Evolutionary conservation across 2,888 invertebrate genomes (phyloP).

Genomic region (Muschampia plurimacula): DNA sequence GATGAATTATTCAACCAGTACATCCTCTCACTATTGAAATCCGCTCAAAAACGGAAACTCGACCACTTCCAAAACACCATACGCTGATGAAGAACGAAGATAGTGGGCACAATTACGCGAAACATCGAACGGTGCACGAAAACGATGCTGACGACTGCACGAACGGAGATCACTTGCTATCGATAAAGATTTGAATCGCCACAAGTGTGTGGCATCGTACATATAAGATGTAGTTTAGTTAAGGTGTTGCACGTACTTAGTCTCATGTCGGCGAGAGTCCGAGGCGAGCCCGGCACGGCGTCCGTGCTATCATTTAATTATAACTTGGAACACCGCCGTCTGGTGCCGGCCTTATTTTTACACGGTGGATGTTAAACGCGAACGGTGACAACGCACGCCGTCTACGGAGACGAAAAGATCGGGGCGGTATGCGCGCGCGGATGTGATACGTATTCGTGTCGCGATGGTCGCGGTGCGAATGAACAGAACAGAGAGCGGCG

Average conservation of each 20-base stretch:
- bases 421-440: constrained; percentile 49
- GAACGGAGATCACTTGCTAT: background rate
- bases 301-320: constrained; percentile 83
- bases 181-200: constrained; percentile 14
- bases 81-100: constrained; percentile 33
- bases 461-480: constrained; percentile 69
- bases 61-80: constrained; percentile 50
- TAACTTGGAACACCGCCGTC: constrained; percentile 79
- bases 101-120: constrained; percentile 37
- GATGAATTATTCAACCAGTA: constrained; percentile 63
- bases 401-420: constrained; percentile 57
- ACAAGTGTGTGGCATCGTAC: constrained; percentile 52
- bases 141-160: background rate
- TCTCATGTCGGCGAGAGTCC: constrained; percentile 77
- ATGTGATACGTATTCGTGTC: constrained; percentile 50
- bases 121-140: constrained; percentile 36
- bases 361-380: constrained; percentile 69
- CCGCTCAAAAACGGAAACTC: constrained; percentile 56
- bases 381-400: constrained; percentile 69
- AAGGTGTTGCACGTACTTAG: constrained; percentile 77
- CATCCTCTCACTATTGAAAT: constrained; percentile 62
- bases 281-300: constrained; percentile 71
- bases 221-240: constrained; percentile 62
- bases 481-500: constrained; percentile 49
- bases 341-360: constrained; percentile 84